These are phyloP conservation scores for Anarrhichthys ocellatus DNA, from an alignment of 2,113 vertebrate species.

Conservation along the genomic window DNA sequence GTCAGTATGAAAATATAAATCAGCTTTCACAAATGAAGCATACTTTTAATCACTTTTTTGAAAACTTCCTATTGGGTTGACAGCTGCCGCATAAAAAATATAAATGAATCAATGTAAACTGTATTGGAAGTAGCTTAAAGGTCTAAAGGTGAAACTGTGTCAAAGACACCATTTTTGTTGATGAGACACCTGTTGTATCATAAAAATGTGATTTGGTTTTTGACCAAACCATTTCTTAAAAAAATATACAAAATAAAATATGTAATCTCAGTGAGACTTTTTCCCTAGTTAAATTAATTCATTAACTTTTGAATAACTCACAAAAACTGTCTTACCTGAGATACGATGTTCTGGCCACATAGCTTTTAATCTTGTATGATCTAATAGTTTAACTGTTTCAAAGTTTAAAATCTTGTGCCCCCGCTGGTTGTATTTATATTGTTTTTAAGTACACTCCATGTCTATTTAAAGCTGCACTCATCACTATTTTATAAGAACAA, in stretches of 20 bases:
- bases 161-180: background rate
- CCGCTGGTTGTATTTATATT: background rate
- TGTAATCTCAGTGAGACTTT: background rate
- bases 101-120: too few species aligned
- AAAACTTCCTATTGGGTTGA: too few species aligned
- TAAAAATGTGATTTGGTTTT: conserved; percentile 47
- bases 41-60: too few species aligned
- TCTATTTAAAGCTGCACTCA: background rate
- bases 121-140: too few species aligned
- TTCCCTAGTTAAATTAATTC: conserved; percentile 24
- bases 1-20: too few species aligned
- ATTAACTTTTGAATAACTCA: conserved; percentile 30
- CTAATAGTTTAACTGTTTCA: background rate
- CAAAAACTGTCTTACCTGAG: background rate
- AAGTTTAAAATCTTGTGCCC: background rate
- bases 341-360: background rate
- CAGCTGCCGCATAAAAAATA: too few species aligned
- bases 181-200: conserved; percentile 19
- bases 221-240: conserved; percentile 3
- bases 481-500: background rate
- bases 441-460: background rate
- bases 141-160: too few species aligned
- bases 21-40: too few species aligned
- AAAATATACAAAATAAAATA: too few species aligned
- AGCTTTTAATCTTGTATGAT: background rate